Evolutionary conservation across 2,113 vertebrate genomes (phyloP).

Genomic region (Phylloscopus trochiloides): DNA sequence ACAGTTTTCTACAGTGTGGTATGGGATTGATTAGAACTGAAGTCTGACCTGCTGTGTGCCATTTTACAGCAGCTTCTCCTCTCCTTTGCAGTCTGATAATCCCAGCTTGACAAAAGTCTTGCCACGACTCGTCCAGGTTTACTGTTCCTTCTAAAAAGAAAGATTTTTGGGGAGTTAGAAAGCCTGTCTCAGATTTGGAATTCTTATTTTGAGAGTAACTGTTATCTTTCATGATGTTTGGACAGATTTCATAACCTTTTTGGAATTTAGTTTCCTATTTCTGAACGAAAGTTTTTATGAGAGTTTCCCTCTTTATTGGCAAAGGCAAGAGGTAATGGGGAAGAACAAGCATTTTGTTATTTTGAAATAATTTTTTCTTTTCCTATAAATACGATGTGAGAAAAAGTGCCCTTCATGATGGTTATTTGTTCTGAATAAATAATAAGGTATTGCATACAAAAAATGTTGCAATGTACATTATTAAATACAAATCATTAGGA

Average conservation of each 20-base stretch:
- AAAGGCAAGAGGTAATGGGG: rapidly evolving
- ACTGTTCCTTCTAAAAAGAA: background rate
- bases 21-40: background rate
- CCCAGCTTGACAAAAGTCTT: background rate
- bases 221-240: background rate
- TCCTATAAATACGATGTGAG: background rate
- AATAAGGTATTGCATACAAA: background rate
- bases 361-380: background rate
- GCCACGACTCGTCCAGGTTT: rapidly evolving
- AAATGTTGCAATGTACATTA: background rate
- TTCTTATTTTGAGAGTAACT: background rate
- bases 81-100: background rate
- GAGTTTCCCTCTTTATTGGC: background rate
- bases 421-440: background rate
- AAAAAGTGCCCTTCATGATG: background rate
- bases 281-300: background rate
- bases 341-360: rapidly evolving
- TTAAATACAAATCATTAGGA: background rate
- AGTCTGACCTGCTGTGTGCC: background rate
- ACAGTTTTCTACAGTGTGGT: background rate
- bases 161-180: background rate
- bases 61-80: background rate
- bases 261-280: background rate
- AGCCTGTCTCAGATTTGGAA: background rate
- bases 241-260: background rate